Evolutionary conservation across 2,113 vertebrate species (phyloP).

Genomic region (Caranx melampygus): DNA sequence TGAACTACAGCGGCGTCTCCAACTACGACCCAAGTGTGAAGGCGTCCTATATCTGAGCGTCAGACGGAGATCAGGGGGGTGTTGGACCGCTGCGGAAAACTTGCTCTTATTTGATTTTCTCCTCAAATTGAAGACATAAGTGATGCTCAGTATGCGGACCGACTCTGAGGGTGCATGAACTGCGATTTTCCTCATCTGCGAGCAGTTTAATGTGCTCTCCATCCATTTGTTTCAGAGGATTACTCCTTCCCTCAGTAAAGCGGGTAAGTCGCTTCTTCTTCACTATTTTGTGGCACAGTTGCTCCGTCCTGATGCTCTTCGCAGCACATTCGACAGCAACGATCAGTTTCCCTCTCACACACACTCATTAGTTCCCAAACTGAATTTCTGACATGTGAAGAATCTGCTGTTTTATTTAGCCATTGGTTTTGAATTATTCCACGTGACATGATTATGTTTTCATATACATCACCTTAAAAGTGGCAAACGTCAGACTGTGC

Average conservation of each 20-base stretch:
- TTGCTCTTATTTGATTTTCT: constrained; percentile 40
- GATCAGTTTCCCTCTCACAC: background rate
- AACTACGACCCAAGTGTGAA: constrained; percentile 57
- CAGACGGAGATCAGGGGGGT: background rate
- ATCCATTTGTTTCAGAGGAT: constrained; percentile 47
- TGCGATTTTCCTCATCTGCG: constrained; percentile 33
- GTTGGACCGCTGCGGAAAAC: constrained; percentile 62
- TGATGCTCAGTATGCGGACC: constrained; percentile 45
- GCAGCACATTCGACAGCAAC: constrained; percentile 15
- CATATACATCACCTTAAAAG: constrained; percentile 36
- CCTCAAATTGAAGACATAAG: constrained; percentile 38
- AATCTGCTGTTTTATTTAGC: background rate
- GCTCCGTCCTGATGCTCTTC: constrained; percentile 4
- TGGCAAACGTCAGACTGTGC: constrained; percentile 41
- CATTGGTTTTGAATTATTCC: background rate
- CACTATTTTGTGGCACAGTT: constrained; percentile 45
- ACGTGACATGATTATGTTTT: background rate
- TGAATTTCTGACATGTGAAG: background rate
- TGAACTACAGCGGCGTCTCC: constrained; percentile 59
- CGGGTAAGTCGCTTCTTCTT: constrained; percentile 69
- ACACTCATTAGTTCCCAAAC: constrained; percentile 20
- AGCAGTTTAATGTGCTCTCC: constrained; percentile 66
- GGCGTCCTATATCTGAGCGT: constrained; percentile 26
- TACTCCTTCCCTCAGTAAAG: constrained; percentile 43
- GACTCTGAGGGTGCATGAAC: constrained; percentile 39